Evolutionary conservation across 2,797 vertebrate genomes (phyloP).

Genomic region (Gymnoscopelus microlampas): DNA sequence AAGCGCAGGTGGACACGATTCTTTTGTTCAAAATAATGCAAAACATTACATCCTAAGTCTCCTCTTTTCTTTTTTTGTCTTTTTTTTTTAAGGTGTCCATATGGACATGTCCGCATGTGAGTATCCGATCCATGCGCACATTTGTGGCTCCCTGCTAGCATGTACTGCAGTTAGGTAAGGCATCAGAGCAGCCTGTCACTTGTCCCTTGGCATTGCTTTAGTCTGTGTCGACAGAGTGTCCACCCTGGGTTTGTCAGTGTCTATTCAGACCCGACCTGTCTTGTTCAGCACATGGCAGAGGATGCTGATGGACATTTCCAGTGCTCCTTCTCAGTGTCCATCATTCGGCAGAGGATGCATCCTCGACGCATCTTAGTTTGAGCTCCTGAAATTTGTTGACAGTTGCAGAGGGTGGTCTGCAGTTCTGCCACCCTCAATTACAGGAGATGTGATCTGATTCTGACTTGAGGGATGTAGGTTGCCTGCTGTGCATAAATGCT

Average conservation of each 20-base stretch:
- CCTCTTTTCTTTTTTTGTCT: conserved; percentile 22
- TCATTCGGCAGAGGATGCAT: conserved; percentile 71
- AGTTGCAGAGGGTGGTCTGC: conserved; percentile 85
- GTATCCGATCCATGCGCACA: conserved; percentile 21
- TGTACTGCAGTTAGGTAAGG: conserved; percentile 72
- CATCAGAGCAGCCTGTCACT: conserved; percentile 80
- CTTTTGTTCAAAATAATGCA: conserved; percentile 4
- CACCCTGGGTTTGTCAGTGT: conserved; percentile 83
- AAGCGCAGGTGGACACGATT: neutral
- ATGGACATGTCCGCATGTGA: conserved; percentile 27
- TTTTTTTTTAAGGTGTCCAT: conserved; percentile 25
- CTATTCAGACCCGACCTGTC: conserved; percentile 83
- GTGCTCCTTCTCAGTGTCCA: conserved; percentile 80
- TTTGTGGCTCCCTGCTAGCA: conserved; percentile 12
- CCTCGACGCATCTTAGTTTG: conserved; percentile 75
- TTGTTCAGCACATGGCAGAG: conserved; percentile 71
- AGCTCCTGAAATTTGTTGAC: conserved; percentile 84
- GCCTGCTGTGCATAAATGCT: conserved; percentile 82
- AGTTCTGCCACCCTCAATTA: conserved; percentile 82
- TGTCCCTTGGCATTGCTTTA: conserved; percentile 74
- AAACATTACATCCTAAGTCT: neutral
- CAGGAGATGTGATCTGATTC: conserved; percentile 71
- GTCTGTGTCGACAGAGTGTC: conserved; percentile 81
- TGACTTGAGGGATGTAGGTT: conserved; percentile 77
- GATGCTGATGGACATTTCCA: conserved; percentile 84